Conservation (phyloP, 1,140 invertebrate species). For the Reticulitermes speratus region DNA sequence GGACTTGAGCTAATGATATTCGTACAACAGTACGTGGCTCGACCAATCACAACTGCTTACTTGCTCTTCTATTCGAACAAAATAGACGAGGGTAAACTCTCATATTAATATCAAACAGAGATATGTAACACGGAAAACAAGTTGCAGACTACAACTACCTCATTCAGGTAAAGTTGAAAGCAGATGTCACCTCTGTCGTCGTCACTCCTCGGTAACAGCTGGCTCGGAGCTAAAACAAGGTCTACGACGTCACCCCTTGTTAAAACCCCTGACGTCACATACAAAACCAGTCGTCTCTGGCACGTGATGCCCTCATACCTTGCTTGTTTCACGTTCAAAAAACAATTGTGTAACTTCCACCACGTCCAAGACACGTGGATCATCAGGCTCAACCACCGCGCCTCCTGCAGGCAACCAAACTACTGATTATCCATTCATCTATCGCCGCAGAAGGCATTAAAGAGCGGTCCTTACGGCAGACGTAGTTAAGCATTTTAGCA, state of each 20-base stretch:
- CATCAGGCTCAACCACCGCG: neutral
- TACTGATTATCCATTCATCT: neutral
- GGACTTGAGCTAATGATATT: too few species aligned
- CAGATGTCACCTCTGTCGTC: neutral
- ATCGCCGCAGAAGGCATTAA: too few species aligned
- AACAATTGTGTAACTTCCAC: neutral
- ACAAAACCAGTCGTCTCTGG: neutral
- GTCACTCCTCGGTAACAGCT: neutral
- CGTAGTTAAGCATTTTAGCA: too few species aligned
- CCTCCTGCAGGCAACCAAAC: neutral
- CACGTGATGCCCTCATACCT: neutral
- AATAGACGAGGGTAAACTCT: too few species aligned
- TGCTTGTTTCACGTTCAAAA: neutral
- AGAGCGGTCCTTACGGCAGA: too few species aligned
- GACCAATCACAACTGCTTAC: too few species aligned
- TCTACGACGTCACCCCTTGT: neutral
- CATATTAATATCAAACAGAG: too few species aligned
- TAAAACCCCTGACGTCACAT: neutral
- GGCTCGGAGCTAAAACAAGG: neutral
- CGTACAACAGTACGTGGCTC: too few species aligned
- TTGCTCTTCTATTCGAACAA: too few species aligned
- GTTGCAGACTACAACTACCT: neutral
- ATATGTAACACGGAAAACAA: neutral
- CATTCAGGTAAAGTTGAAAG: neutral
- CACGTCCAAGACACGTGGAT: neutral